Evolutionary conservation across 2,888 invertebrate species (phyloP), one percentile per base, ranked within the genome.

Genomic region (Cheilosia urbana): DNA sequence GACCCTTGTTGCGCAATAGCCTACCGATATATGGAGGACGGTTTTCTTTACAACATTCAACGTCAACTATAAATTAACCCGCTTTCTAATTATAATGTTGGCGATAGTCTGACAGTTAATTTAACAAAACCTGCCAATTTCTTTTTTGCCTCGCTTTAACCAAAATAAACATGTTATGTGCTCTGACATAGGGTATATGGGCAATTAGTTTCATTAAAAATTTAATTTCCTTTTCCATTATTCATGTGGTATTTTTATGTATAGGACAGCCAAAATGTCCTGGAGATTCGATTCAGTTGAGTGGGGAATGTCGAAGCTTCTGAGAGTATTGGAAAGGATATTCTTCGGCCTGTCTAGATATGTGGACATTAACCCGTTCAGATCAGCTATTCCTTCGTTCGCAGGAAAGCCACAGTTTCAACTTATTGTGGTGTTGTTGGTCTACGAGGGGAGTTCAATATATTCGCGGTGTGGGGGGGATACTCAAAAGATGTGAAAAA

Each of bases 371-470:
- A 45, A 83, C 1, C 66, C 78, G 0, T 87, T 85, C 17, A 62
- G 0, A 85, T 85, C 17, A 62, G 49, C 6, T 76, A 62, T 21
- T 30, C 40, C 27, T 71, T 78, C 6, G 55, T 30, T 1, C 42
- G 30, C 0, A 19, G 45, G 30, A 57, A 15, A 4, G 76, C 77
- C 0, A 58, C 27, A 30, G 15, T 51, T 6, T 80, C 85, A 11
- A 27, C 6, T 9, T n/a, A n/a, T 45, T 76, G 1, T 82, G 84
- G 87, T 88, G 87, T 37, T 76, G 87, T 19, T 89, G 90, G 19
- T 47, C 87, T 87, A n/a, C n/a, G n/a, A n/a, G n/a, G n/a, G n/a
- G n/a, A n/a, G n/a, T n/a, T n/a, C n/a, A n/a, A n/a, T n/a, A n/a
- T n/a, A n/a, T n/a, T n/a, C n/a, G n/a, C n/a, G n/a, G n/a, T n/a